Evolutionary conservation across 1,140 invertebrate genomes (phyloP), one percentile per base, ranked within the genome.

Genomic region (Eumeta japonica): DNA sequence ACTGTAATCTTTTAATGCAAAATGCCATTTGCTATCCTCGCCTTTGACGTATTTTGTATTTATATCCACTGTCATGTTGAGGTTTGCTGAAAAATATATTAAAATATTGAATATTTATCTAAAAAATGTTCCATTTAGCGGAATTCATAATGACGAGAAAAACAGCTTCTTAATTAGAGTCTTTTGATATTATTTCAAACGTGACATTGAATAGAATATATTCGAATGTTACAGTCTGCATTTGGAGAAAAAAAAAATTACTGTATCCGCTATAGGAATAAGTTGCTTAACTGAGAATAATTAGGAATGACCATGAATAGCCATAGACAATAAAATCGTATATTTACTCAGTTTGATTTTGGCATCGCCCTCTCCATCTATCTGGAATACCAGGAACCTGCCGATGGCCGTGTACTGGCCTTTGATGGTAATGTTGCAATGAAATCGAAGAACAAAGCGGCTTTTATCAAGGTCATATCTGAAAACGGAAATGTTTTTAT

Each of bases 1-100:
- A 45, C 62, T 73, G 41, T 73, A 73, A 34, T 61, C 57, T 37
- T 51, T 64, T 3, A 73, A 10, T 1, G 28, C 51, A 28, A 70
- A 73, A 33, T 68, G 53, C 34, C 61, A 50, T 1, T 52, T 18
- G 3, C 58, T 62, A 11, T 68, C 32, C 2, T 60, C 35, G 31
- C 66, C 68, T 39, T 64, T 63, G 0, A 55, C 45, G 30, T 66
- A 68, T 35, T 73, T 64, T 9, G 65, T 67, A n/a, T 73, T 65
- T 3, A 71, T 60, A 16, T 63, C 54, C 3, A 73, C 32, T 40
- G 62, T 70, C 61, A 73, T 70, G 40, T 54, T 55, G 0, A 73
- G 53, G 30, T 70, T 73, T 13, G 55, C 65, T 70, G 48, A 10
- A 28, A 32, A 63, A 61, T 20, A 24, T 5, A 30, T 11, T 30